Base-by-base conservation (phyloP, 2,113 vertebrate species). In the Myiozetetes cayanensis region DNA sequence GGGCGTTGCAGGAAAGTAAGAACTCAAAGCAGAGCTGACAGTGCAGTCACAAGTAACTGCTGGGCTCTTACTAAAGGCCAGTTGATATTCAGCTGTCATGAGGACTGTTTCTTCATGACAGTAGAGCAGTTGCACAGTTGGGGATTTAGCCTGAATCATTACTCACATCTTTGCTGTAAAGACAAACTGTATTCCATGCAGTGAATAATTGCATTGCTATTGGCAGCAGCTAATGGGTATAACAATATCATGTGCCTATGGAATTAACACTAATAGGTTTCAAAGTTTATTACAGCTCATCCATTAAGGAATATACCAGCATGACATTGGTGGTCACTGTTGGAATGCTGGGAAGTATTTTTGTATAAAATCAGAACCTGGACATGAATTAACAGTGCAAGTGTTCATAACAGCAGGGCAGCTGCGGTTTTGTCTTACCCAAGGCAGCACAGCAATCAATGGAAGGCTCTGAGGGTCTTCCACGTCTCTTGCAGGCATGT, bases 401-500 rank as follows among this genome's bases (percentile, higher is more conserved):
- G 65, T 67, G 72, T 56, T 90, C 33, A 13, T 41, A 41, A 52
- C 43, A 77, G 78, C 67, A 85, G 67, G 58, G 27, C 85, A 82
- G 94, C 89, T 94, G 91, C 74, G 65, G 80, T 72, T 91, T 44
- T 81, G 84, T 77, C 77, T 87, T 83, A 31, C 18, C 53, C 43
- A 41, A 13, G 62, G 89, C 85, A 93, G 65, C 76, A 12, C 39
- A 80, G 72, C 79, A 83, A 35, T 85, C 31, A n/a, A 1, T 55
- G 93, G 68, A 80, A 37, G 65, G 70, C 68, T 86, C 61, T 33
- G 78, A 92, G 85, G 55, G 49, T 88, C 82, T 89, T 89, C 75
- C 76, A 19, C n/a, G 27, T 66, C 77, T 78, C 61, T 44, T 72
- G 47, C 75, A 21, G 83, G 67, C 74, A 3, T 3, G 44, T 88